These are phyloP conservation scores for Megaptera novaeangliae DNA, from an alignment of 2,113 vertebrate species.

Conservation along the genomic window DNA sequence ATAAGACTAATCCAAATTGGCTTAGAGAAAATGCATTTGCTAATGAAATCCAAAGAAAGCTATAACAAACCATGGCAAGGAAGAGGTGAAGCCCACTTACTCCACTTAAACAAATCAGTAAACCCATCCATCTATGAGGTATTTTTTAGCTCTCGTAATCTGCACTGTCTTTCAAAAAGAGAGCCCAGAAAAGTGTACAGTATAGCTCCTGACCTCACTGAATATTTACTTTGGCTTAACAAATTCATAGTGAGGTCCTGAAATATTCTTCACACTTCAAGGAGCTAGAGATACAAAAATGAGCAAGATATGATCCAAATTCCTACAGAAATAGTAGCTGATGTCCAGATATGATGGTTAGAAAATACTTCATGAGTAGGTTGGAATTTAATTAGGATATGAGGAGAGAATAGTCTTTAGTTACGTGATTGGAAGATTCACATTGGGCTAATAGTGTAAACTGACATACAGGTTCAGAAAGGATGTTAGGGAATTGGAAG, in stretches of 20 bases:
- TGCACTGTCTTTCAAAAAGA: neutral
- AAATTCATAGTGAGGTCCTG: neutral
- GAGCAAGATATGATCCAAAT: neutral
- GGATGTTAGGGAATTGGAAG: neutral
- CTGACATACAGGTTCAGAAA: neutral
- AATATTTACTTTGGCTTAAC: neutral
- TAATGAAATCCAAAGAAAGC: neutral
- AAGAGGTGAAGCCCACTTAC: neutral
- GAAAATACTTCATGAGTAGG: neutral
- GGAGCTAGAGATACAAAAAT: neutral
- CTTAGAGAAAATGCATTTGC: neutral
- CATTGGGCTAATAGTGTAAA: neutral
- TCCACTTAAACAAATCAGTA: neutral
- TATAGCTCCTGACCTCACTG: neutral
- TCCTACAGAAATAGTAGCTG: neutral
- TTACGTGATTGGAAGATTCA: neutral
- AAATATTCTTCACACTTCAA: neutral
- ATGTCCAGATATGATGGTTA: neutral
- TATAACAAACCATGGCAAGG: neutral
- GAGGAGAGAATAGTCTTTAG: neutral
- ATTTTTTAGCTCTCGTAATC: neutral
- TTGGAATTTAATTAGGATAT: neutral
- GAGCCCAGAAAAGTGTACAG: neutral
- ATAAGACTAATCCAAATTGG: neutral
- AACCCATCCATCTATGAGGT: neutral